Conservation (phyloP, 53 echinoderm and acorn worm genomes). For the Patiria pectinifera region DNA sequence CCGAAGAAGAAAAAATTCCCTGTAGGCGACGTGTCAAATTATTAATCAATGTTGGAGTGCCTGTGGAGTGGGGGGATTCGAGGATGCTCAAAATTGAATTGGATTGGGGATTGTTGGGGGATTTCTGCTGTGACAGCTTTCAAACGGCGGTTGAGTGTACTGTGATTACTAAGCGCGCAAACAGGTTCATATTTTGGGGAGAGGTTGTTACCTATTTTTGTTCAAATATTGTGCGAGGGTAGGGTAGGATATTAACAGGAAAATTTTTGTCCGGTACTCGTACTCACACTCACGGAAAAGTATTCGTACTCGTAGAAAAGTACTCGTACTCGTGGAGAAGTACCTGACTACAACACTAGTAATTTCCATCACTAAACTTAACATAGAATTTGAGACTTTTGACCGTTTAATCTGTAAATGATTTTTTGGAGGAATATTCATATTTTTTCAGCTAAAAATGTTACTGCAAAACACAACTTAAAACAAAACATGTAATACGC, state of each 20-base stretch:
- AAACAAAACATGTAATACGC: too few species aligned
- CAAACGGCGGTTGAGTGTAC: neutral
- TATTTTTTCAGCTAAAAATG: too few species aligned
- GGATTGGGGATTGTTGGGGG: neutral
- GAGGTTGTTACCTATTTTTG: neutral
- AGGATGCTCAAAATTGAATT: constrained; percentile 24
- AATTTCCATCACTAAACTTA: neutral
- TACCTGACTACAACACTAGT: neutral
- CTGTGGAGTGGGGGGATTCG: neutral
- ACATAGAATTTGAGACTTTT: neutral
- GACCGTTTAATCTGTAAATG: neutral
- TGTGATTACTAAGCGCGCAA: neutral
- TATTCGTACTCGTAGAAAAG: too few species aligned
- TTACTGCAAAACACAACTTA: too few species aligned
- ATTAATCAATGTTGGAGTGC: constrained; percentile 44
- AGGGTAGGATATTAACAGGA: neutral
- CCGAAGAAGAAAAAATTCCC: neutral
- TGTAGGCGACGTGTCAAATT: neutral
- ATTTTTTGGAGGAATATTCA: too few species aligned
- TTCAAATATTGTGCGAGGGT: neutral
- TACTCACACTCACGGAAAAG: too few species aligned
- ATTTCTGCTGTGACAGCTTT: constrained; percentile 20
- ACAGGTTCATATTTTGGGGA: neutral
- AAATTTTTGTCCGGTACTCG: too few species aligned
- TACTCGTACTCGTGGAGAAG: neutral